Conservation (phyloP, 2,797 vertebrate species). For the Tenualosa thibaudeaui region DNA sequence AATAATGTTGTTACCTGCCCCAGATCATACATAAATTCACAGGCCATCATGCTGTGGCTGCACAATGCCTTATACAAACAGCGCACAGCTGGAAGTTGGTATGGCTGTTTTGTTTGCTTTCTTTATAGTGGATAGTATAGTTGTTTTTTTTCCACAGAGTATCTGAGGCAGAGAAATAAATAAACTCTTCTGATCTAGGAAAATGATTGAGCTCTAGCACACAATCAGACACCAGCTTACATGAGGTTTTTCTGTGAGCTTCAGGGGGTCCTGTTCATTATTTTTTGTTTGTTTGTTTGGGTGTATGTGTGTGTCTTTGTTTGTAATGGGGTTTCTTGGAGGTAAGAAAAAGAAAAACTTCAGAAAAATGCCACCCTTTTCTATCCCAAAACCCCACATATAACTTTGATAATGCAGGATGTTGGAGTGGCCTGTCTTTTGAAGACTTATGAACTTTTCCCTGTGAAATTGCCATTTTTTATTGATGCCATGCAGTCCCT, state of each 20-base stretch:
- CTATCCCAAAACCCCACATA: neutral
- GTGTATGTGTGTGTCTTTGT: neutral
- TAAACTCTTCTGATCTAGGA: neutral
- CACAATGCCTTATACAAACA: neutral
- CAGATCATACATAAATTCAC: conserved; percentile 23
- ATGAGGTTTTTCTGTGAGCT: neutral
- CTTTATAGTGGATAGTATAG: neutral
- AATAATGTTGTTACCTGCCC: conserved; percentile 46
- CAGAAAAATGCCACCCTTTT: neutral
- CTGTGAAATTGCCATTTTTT: neutral
- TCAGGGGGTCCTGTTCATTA: neutral
- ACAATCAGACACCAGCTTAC: neutral
- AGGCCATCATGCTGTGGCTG: neutral
- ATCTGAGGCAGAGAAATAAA: neutral
- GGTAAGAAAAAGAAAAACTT: neutral
- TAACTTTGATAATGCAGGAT: neutral
- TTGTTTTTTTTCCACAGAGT: neutral
- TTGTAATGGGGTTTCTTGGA: neutral
- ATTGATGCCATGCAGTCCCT: neutral
- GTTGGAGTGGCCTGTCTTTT: neutral
- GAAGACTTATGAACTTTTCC: neutral
- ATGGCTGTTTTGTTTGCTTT: neutral
- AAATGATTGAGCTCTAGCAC: neutral
- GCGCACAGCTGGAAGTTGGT: neutral
- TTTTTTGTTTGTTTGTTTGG: neutral